phyloP scores from a whole-genome alignment of 2,888 invertebrate genomes.

The Drosophila subsilvestris region DNA sequence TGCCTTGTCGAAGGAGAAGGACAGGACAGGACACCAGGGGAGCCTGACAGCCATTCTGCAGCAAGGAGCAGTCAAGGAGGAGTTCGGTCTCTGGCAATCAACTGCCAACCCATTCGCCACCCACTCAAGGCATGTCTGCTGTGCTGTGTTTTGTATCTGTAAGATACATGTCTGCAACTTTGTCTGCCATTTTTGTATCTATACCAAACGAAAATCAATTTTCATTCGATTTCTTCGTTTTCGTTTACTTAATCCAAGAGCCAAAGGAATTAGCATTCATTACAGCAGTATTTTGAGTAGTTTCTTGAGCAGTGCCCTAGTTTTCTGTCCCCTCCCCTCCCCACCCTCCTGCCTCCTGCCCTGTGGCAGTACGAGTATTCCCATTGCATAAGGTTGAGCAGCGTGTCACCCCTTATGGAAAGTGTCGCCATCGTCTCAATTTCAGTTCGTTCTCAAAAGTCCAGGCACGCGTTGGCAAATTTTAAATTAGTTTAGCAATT shows the following conservation, averaged over 20 bases:
- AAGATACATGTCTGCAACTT: conserved; percentile 68
- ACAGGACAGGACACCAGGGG: too few relatives aligned
- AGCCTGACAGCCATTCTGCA: too few relatives aligned
- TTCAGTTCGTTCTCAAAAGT: conserved; percentile 43
- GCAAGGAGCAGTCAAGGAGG: conserved; percentile 56
- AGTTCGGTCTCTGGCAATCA: conserved; percentile 23
- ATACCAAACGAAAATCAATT: conserved; percentile 62
- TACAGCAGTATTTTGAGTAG: conserved; percentile 47
- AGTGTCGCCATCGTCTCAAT: conserved; percentile 60
- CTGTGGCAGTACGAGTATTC: conserved; percentile 30
- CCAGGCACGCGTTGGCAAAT: conserved; percentile 69
- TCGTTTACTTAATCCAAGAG: conserved; percentile 65
- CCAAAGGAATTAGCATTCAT: conserved; percentile 68
- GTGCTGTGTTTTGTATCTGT: conserved; percentile 35
- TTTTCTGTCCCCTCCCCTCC: conserved; percentile 10
- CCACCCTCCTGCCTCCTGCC: neutral
- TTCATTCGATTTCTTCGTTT: conserved; percentile 58
- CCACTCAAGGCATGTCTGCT: conserved; percentile 3
- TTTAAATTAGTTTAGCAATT: conserved; percentile 78
- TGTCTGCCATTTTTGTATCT: conserved; percentile 36
- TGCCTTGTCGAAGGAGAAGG: conserved; percentile 20
- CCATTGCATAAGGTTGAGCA: conserved; percentile 48
- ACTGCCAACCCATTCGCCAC: conserved; percentile 9
- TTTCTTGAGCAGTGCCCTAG: conserved; percentile 22
- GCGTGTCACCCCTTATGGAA: neutral